Conservation (phyloP, 2,888 invertebrate genomes). For the Pseudolycoriella hygida region DNA sequence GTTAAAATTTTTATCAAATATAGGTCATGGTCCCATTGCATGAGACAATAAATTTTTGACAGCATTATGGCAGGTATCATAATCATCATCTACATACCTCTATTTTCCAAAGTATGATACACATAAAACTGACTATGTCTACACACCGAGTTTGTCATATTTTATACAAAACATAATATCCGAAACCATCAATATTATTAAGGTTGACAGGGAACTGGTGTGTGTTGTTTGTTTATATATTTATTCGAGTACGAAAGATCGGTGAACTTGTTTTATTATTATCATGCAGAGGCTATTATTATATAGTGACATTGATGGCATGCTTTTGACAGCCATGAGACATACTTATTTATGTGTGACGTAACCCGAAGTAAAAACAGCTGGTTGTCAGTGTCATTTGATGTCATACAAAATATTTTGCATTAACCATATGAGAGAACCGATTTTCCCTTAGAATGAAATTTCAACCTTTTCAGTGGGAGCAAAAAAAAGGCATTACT, state of each 20-base stretch:
- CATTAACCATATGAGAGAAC: neutral
- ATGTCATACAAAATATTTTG: neutral
- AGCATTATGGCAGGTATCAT: conserved; percentile 1
- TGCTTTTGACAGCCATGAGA: conserved; percentile 6
- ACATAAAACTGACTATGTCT: no score
- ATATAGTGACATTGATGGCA: conserved; percentile 4
- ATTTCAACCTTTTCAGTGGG: no score
- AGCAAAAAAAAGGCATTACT: no score
- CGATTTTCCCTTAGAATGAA: no score
- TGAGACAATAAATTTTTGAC: conserved; percentile 1
- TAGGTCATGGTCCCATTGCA: no score
- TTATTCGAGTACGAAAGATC: conserved; percentile 2
- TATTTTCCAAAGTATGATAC: no score
- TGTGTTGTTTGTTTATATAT: neutral
- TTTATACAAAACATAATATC: neutral
- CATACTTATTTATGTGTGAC: conserved; percentile 2
- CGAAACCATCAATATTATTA: conserved; percentile 7
- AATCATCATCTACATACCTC: neutral
- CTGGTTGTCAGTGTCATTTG: conserved; percentile 4
- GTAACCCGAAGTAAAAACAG: conserved; percentile 5
- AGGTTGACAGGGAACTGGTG: conserved; percentile 4
- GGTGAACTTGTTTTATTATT: conserved; percentile 4
- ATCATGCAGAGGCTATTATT: neutral
- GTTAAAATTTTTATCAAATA: no score
- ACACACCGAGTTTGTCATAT: neutral